Evolutionary conservation across 2,113 vertebrate genomes (phyloP), one percentile per base, ranked within the genome.

Genomic region (Coracopsis vasa): DNA sequence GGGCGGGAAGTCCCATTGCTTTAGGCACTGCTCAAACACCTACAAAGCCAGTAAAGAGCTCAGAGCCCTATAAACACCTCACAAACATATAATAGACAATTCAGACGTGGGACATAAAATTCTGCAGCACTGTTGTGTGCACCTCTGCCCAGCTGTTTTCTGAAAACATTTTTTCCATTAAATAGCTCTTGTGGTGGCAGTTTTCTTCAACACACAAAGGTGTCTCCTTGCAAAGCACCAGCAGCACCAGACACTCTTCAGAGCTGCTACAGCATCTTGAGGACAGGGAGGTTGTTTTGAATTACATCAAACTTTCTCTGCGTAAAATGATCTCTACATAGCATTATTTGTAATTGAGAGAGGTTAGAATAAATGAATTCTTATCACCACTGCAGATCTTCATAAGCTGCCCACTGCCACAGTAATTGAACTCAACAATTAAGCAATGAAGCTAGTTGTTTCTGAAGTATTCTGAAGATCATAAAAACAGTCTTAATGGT

Each of bases 321-420:
- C 19, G 39, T 47, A 70, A 94, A 87, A 75, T 3, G 1, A 73
- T 53, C 88, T 90, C 58, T 39, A 50, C 17, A 20, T 20, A 86
- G 58, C 39, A 6, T 75, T 87, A 56, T 58, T 79, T 75, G 65
- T 79, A 92, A 84, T 33, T 48, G 88, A 95, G 90, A 73, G 75
- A 50, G 71, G 61, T 93, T 67, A 84, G 70, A 91, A 56, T 42
- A 81, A 96, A 78, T 51, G 44, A 93, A 86, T 88, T 88, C 65
- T 95, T 88, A 91, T 78, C 82, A 39, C 33, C 48, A 37, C 37
- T 2, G 2, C 77, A 64, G 72, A 54, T 37, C 92, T 41, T 56
- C 92, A 47, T 77, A 90, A 86, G 44, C 86, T 94, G 83, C 80
- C 95, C 94, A 93, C 48, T 89, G 91, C 88, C 86, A 75, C 37